A percentile compares a stretch with the other conserved stretches of the same genome.
These are phyloP conservation scores for Perizoma affinitatum DNA, from an alignment of 2,888 invertebrate species.

Conservation along the genomic window DNA sequence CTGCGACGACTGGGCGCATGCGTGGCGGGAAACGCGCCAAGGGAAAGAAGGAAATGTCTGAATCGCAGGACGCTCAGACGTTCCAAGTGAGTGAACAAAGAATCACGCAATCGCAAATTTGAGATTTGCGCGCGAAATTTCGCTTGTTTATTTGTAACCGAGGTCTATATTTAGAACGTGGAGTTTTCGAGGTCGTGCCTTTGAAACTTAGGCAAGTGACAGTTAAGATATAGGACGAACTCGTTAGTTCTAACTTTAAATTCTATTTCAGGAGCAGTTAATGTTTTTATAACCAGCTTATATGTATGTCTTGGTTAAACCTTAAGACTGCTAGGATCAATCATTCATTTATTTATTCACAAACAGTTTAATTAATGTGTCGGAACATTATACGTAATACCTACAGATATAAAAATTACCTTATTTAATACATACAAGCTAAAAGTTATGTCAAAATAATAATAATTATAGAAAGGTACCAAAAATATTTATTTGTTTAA, in stretches of 20 bases:
- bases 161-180: conserved; percentile 36
- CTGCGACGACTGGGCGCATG: conserved; percentile 59
- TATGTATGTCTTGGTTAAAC: background rate
- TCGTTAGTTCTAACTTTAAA: conserved; percentile 21
- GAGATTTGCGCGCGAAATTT: conserved; percentile 51
- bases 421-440: too few species aligned
- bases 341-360: too few species aligned
- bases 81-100: conserved; percentile 67
- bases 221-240: conserved; percentile 20
- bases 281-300: conserved; percentile 6
- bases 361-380: too few species aligned
- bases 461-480: too few species aligned
- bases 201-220: conserved; percentile 46
- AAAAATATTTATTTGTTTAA: too few species aligned
- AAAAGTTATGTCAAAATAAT: too few species aligned
- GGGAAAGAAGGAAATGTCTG: conserved; percentile 47
- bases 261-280: conserved; percentile 4
- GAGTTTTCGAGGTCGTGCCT: conserved; percentile 39
- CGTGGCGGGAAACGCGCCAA: conserved; percentile 68
- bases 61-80: conserved; percentile 56
- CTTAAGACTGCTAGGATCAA: too few species aligned
- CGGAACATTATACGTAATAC: too few species aligned
- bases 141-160: conserved; percentile 46
- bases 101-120: conserved; percentile 44
- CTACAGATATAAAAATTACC: too few species aligned